These are phyloP conservation scores for Phengaris arion DNA, from an alignment of 2,888 invertebrate species.

Conservation along the genomic window DNA sequence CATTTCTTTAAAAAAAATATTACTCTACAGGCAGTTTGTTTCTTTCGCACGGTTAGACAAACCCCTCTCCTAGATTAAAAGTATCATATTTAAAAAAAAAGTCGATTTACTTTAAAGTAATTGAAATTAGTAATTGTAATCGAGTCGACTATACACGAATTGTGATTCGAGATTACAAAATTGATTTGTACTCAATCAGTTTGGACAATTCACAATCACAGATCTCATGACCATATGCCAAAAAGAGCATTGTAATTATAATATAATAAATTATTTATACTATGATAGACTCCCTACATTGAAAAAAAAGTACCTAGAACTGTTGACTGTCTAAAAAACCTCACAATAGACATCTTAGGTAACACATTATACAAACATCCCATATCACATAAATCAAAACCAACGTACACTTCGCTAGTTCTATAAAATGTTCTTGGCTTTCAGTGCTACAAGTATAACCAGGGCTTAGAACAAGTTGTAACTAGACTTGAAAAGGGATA, in stretches of 20 bases:
- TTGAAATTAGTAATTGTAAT: neutral
- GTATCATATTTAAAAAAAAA: no score
- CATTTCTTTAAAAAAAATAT: no score
- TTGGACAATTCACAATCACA: neutral
- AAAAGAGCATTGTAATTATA: no score
- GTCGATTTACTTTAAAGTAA: no score
- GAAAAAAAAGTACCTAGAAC: no score
- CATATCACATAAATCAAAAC: neutral
- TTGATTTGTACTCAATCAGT: slow-evolving; percentile 20
- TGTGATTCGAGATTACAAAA: neutral
- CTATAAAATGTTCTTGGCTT: neutral
- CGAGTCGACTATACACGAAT: neutral
- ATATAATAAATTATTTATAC: no score
- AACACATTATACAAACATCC: neutral
- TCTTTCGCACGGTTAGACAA: no score
- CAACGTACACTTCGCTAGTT: neutral
- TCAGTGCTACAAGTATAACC: slow-evolving; percentile 32
- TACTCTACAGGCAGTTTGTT: no score
- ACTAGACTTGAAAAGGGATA: slow-evolving; percentile 40
- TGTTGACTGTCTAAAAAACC: no score
- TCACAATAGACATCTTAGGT: no score
- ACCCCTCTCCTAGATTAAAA: no score
- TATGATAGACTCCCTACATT: no score
- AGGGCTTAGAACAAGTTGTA: slow-evolving; percentile 43
- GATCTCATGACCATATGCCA: neutral